Percentiles rank a stretch among this genome's conserved stretches.
phyloP scores from a whole-genome alignment of 2,888 invertebrate genomes.

The Griposia aprilina region DNA sequence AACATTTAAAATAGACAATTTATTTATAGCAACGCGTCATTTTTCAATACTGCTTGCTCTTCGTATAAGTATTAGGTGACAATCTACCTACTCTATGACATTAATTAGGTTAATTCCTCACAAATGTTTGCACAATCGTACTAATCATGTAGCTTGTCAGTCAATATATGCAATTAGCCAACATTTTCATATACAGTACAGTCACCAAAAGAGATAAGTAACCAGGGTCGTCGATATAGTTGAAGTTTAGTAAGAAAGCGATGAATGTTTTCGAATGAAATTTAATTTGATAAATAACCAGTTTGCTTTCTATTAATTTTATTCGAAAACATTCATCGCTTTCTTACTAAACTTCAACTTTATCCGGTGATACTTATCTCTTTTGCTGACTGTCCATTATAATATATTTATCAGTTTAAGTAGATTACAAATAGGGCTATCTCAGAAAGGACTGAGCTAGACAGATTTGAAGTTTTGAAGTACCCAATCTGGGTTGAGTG shows the following conservation, averaged over 20 bases:
- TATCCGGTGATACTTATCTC: too few relatives aligned
- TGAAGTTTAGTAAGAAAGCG: too few relatives aligned
- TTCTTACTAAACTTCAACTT: too few relatives aligned
- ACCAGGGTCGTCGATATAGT: too few relatives aligned
- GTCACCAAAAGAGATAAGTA: too few relatives aligned
- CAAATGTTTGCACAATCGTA: conserved; percentile 33
- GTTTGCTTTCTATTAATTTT: not conserved
- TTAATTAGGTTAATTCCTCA: conserved; percentile 34
- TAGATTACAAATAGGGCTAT: conserved; percentile 31
- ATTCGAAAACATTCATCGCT: too few relatives aligned
- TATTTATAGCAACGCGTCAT: too few relatives aligned
- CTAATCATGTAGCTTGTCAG: conserved; percentile 27
- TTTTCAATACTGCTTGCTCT: not conserved
- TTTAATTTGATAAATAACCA: too few relatives aligned
- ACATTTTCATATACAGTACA: conserved; percentile 18
- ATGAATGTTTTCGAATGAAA: too few relatives aligned
- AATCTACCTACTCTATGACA: not conserved
- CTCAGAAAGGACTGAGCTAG: conserved; percentile 16
- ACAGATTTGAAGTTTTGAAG: conserved; percentile 27
- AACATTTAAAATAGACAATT: too few relatives aligned
- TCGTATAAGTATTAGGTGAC: too few relatives aligned
- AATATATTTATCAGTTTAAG: conserved; percentile 44
- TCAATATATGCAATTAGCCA: conserved; percentile 32
- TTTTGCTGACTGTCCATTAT: not conserved
- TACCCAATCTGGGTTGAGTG: conserved; percentile 54